Conservation (phyloP, 1,140 invertebrate genomes). For the Drosophila nasuta region DNA sequence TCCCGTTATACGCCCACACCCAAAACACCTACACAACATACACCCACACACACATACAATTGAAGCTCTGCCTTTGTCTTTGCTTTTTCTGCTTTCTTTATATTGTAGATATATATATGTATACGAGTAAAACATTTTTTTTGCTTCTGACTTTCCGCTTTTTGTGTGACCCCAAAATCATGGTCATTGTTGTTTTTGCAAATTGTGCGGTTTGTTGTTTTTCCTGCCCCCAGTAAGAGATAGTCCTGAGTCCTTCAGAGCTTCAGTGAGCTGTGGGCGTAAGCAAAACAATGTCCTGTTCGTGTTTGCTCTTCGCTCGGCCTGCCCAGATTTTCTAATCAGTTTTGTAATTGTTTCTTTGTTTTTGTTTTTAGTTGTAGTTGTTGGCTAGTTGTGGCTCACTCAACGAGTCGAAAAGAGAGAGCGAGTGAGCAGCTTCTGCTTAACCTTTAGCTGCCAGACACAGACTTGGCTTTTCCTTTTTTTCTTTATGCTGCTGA, state of each 20-base stretch:
- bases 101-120: slow-evolving; percentile 5
- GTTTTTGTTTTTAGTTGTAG: slow-evolving; percentile 38
- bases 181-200: slow-evolving; percentile 77
- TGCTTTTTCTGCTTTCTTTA: slow-evolving; percentile 31
- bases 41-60: slow-evolving; percentile 7
- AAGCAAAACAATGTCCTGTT: slow-evolving; percentile 68
- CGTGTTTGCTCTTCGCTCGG: slow-evolving; percentile 55
- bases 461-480: slow-evolving; percentile 39
- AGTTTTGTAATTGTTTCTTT: slow-evolving; percentile 82
- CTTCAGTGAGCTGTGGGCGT: slow-evolving; percentile 54
- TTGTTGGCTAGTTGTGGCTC: slow-evolving; percentile 30
- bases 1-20: slow-evolving; percentile 44
- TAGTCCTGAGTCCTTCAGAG: background rate
- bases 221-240: slow-evolving; percentile 24
- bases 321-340: slow-evolving; percentile 77
- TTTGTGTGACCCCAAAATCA: slow-evolving; percentile 53
- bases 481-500: background rate
- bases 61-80: slow-evolving; percentile 26
- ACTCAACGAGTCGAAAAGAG: slow-evolving; percentile 32
- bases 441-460: slow-evolving; percentile 75
- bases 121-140: background rate
- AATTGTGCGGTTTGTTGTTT: slow-evolving; percentile 79
- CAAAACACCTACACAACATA: slow-evolving; percentile 19
- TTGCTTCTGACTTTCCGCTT: slow-evolving; percentile 48
- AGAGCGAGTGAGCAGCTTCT: slow-evolving; percentile 20